Base-by-base conservation (phyloP, 2,113 vertebrate genomes). In the Mormoops blainvillei region DNA sequence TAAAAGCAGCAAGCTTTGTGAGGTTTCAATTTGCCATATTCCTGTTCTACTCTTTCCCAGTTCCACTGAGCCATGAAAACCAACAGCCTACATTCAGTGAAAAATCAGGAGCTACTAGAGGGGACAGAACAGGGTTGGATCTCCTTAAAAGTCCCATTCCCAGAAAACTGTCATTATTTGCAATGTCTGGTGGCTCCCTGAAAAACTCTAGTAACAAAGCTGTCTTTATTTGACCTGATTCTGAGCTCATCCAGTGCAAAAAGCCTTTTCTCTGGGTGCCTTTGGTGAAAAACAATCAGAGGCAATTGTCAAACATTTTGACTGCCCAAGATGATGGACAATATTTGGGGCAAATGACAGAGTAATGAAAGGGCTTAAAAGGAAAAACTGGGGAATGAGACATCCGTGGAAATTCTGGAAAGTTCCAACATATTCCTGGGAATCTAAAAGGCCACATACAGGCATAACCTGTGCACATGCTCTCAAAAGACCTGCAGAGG, bases 181-280 rank as follows among this genome's bases (percentile, higher is more conserved):
- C 70, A 18, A 65, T 33, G 15, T 65, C 67, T 82, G 33, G 3
- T 45, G 13, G 65, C 58, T 88, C 50, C 36, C n/a, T 76, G 33
- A 16, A 91, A 89, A 50, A 78, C 45, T 68, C 33, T 31, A 81
- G 16, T 78, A 82, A 33, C 26, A 76, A 95, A 88, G 38, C 6
- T 91, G 38, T 38, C 82, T 85, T 92, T 92, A 89, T 81, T 20
- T 96, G 78, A 78, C 48, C 24, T 91, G 36, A 91, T 14, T 56
- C n/a, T 18, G 28, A 94, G 33, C 16, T 89, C n/a, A 56, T 71
- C 3, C 41, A 94, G 19, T 28, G 10, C 20, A 78, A 83, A 82
- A 2, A 38, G 45, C 2, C 20, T 92, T 58, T 68, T 50, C 41
- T 52, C 26, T 80, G 58, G 24, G 12, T 48, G 38, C 4, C n/a